Conservation (phyloP, 1,140 invertebrate species). For the Littorina saxatilis region DNA sequence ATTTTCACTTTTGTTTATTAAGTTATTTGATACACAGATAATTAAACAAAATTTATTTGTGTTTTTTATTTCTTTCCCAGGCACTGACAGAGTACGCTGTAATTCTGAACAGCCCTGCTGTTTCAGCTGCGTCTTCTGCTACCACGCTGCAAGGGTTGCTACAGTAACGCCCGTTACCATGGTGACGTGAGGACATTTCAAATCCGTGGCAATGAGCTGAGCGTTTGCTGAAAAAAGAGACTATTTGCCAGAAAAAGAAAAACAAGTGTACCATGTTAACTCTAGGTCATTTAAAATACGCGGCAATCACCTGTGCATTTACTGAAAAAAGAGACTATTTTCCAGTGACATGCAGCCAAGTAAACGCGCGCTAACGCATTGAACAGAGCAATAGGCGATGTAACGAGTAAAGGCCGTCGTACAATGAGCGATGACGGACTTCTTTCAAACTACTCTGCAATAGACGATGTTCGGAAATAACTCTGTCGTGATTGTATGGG, state of each 20-base stretch:
- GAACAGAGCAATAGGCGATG: too few species aligned
- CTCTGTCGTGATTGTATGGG: too few species aligned
- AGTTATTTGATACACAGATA: too few species aligned
- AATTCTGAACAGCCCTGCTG: slow-evolving; percentile 77
- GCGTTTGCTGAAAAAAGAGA: too few species aligned
- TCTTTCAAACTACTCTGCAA: too few species aligned
- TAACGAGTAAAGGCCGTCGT: too few species aligned
- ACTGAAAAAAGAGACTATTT: background rate
- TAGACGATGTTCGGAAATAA: too few species aligned
- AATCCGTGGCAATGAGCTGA: background rate
- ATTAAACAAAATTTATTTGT: background rate
- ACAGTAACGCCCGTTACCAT: background rate
- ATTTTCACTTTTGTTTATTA: too few species aligned
- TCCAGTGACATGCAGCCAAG: background rate
- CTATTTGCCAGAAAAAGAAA: background rate
- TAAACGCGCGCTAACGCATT: too few species aligned
- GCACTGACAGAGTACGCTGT: slow-evolving; percentile 86
- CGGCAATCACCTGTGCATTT: background rate
- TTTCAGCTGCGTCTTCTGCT: slow-evolving; percentile 54
- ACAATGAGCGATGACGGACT: too few species aligned
- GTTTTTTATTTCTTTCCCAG: slow-evolving; percentile 76
- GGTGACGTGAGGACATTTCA: too few species aligned
- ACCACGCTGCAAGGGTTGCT: slow-evolving; percentile 54
- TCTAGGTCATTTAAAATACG: background rate
- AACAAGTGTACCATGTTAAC: too few species aligned